Base-by-base conservation (phyloP, 2,888 invertebrate species). In the Gonocerus acuteangulatus region DNA sequence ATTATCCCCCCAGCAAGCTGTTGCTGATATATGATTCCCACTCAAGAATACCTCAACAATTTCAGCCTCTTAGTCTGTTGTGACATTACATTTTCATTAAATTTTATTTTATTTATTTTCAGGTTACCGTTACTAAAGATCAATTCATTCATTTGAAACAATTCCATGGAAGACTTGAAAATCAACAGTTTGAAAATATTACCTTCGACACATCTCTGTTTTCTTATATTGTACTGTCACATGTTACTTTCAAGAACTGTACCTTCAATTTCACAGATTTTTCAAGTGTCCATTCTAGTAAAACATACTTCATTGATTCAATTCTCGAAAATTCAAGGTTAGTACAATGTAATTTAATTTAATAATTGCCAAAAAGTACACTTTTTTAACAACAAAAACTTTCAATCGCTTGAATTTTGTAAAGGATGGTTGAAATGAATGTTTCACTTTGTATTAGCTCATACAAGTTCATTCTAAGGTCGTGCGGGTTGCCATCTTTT, bases 171-270 rank as follows among this genome's bases (percentile, higher is more conserved):
- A 48, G 48, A 11, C 18, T 62, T 32, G 62, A 62, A 19, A 65
- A 65, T 42, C 39, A 48, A 22, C 22, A 45, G 9, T 65, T 61
- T 42, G 39, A 45, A 23, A 65, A 65, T 27, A 48, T 61, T 13
- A 61, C 62, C 4, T 65, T 65, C 19, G 42, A 57, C 16, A 15
- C 47, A 16, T 61, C 62, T 45, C 32, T 60, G 3, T 65, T 65
- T 44, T 56, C 62, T 39, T 52, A 63, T 19, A 58, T 63, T 27
- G 56, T 60, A 39, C 39, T 63, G 4, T 62, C 60, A 1, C 62
- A 65, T 44, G 62, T 65, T 4, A 49, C 34, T 2, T 65, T 65
- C 36, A 44, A 62, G 23, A 60, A 62, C 27, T 65, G 64, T 36
- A 45, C 48, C 2, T 60, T 65, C 39, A 44, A 22, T 15, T 32